These are phyloP conservation scores for Nemapogon koenigi DNA, from an alignment of 2,888 invertebrate genomes.

Conservation along the genomic window DNA sequence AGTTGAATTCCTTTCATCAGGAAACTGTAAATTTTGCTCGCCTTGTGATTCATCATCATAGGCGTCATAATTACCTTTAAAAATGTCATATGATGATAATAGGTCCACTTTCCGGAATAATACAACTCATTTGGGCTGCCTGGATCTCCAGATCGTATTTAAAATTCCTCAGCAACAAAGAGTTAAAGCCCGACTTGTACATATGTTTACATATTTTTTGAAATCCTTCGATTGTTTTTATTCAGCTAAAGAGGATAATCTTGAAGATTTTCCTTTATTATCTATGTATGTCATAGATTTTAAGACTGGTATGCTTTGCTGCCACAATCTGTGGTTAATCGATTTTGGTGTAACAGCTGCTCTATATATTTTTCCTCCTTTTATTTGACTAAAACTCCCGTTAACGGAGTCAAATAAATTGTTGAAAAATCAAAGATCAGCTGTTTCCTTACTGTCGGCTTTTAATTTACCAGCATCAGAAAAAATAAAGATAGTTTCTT, in stretches of 20 bases:
- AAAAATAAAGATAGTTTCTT: no score
- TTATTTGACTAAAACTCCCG: conserved; percentile 11
- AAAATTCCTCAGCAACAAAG: conserved; percentile 14
- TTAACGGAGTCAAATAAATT: conserved; percentile 15
- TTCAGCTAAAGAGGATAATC: conserved; percentile 19
- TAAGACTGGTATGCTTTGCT: neutral
- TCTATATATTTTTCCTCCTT: conserved; percentile 8
- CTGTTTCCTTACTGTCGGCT: conserved; percentile 12
- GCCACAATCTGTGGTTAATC: conserved; percentile 8
- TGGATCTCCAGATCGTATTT: conserved; percentile 15
- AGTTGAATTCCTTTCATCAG: no score
- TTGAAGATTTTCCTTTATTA: conserved; percentile 2
- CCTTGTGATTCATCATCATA: no score
- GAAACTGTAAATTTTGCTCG: no score
- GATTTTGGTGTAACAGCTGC: conserved; percentile 13
- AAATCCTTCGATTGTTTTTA: conserved; percentile 23
- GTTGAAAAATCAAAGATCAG: conserved; percentile 14
- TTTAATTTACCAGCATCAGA: conserved; percentile 12
- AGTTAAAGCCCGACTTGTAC: neutral
- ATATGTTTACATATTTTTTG: conserved; percentile 18
- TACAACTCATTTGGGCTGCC: no score
- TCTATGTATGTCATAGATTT: conserved; percentile 12
- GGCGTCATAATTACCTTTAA: no score
- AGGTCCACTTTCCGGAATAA: no score
- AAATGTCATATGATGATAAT: no score